A percentile compares a stretch with the other conserved stretches of the same genome.
These are phyloP conservation scores for Sebastes hopkinsi DNA, from an alignment of 2,797 vertebrate genomes.

Conservation along the genomic window DNA sequence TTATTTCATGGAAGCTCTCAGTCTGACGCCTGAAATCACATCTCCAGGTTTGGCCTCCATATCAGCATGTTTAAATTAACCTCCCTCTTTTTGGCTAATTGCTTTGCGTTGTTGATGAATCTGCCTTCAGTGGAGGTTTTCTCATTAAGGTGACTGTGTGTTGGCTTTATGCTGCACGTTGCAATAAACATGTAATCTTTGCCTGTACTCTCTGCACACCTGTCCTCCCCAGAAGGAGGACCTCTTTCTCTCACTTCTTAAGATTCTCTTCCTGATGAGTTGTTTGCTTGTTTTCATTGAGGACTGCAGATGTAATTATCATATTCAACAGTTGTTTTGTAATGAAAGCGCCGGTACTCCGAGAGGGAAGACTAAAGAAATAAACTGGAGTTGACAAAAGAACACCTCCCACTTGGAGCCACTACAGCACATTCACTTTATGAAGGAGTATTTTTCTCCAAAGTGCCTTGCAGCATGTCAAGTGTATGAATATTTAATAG, in stretches of 20 bases:
- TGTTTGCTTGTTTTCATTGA: background rate
- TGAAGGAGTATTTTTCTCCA: background rate
- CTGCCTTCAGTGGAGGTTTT: background rate
- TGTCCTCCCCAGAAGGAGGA: slow-evolving; percentile 1
- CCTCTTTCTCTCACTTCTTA: background rate
- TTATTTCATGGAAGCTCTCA: background rate
- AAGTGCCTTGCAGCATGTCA: background rate
- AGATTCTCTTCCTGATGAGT: background rate
- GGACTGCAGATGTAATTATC: background rate
- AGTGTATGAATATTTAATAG: slow-evolving; percentile 18
- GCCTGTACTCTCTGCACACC: background rate
- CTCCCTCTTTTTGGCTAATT: background rate
- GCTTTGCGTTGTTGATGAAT: background rate
- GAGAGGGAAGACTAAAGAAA: background rate
- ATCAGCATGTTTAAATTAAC: background rate
- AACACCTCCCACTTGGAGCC: slow-evolving; percentile 2
- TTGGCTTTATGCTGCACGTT: background rate
- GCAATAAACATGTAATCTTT: slow-evolving; percentile 14
- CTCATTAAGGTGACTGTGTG: background rate
- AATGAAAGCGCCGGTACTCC: background rate
- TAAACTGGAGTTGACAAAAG: background rate
- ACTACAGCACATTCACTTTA: background rate
- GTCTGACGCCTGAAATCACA: background rate
- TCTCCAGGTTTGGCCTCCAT: background rate
- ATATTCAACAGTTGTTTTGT: background rate